Evolutionary conservation across 2,113 vertebrate species (phyloP).

Genomic region (Brienomyrus brachyistius): DNA sequence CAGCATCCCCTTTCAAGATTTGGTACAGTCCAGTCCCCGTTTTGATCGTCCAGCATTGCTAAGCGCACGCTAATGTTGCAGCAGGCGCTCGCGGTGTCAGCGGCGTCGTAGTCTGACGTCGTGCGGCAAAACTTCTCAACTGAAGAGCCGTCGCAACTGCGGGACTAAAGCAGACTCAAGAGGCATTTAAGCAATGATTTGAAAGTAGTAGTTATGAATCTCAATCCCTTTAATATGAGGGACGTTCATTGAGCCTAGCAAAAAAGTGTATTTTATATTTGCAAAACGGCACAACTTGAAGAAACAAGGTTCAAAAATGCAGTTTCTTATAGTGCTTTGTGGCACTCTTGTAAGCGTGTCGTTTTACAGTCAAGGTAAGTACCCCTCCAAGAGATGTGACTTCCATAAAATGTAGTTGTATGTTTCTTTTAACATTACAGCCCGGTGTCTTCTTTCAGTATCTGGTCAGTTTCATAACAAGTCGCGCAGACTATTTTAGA

Average conservation of each 20-base stretch:
- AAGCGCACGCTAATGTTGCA: conserved; percentile 53
- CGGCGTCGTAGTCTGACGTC: background rate
- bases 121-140: conserved; percentile 51
- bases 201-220: conserved; percentile 18
- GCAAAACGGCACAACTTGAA: conserved; percentile 13
- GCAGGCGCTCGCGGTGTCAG: conserved; percentile 21
- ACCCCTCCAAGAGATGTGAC: background rate
- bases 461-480: background rate
- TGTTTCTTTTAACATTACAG: background rate
- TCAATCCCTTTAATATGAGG: conserved; percentile 6
- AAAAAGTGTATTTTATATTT: conserved; percentile 4
- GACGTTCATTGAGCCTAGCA: conserved; percentile 16
- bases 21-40: conserved; percentile 56
- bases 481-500: background rate
- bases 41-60: conserved; percentile 42
- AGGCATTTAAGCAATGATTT: conserved; percentile 44
- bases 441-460: background rate
- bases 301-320: conserved; percentile 36
- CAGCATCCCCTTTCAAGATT: conserved; percentile 17
- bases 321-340: conserved; percentile 50
- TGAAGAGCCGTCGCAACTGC: conserved; percentile 34
- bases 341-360: conserved; percentile 51
- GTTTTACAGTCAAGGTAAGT: conserved; percentile 56
- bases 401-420: background rate
- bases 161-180: conserved; percentile 19